Base-by-base conservation (phyloP, 2,797 vertebrate species). In the Glossophaga mutica region DNA sequence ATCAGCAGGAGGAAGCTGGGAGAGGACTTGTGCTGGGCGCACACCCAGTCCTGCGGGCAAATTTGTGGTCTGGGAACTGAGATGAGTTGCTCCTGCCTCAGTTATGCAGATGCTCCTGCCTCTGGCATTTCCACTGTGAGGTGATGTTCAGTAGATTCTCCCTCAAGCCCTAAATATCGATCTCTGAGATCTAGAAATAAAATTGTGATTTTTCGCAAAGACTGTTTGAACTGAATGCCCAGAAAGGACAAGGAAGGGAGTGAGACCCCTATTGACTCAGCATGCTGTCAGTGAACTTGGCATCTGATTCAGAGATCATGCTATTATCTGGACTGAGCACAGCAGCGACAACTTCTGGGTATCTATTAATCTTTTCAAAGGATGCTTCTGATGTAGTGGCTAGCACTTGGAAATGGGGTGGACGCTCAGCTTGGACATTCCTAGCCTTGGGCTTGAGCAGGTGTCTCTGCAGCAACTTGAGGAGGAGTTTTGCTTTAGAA, bases 111-210 rank as follows among this genome's bases (percentile, higher is more conserved):
- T 96, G 77, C 44, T 44, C 89, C 96, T 92, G 96, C 98, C 95
- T 96, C 97, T 62, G 93, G 96, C 96, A 14, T 98, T 97, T 97
- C 97, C 89, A 96, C 94, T 85, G 96, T 93, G 94, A 97, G 97
- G 91, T 39, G 92, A 95, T 96, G 97, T 92, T 93, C 86, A 94
- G 91, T 97, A 96, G 90, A 88, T 96, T 98, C 97, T 96, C 97
- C 98, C 96, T 96, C 83, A 73, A 97, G 98, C 94, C 91, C 91
- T 95, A 90, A 96, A 95, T 96, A 98, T 94, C 97, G 97, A 98
- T 98, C 97, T 97, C 88, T 70, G 70, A 95, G 87, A 96, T 95
- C 95, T 94, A 91, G 94, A 97, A 98, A 98, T 96, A 96, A 97
- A 97, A 95, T 68, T 44, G 21, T 90, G 88, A 95, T 96, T 97